A percentile compares a stretch with the other conserved stretches of the same genome.
Evolutionary conservation across 2,113 vertebrate genomes (phyloP).

Genomic region (Clinocottus analis): DNA sequence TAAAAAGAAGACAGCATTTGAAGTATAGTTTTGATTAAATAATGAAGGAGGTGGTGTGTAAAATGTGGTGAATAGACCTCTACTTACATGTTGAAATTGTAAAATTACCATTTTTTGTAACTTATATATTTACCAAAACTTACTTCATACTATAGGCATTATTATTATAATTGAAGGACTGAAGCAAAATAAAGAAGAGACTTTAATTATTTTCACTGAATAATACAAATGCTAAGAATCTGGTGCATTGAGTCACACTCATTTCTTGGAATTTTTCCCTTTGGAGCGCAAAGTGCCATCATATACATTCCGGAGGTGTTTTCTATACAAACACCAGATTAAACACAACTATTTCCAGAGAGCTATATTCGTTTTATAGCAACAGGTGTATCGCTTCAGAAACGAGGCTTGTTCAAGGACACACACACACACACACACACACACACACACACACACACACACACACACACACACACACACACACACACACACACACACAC

Average conservation of each 20-base stretch:
- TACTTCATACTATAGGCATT: not conserved
- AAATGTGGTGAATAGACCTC: not conserved
- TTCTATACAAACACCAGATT: slow-evolving; percentile 52
- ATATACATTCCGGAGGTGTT: slow-evolving; percentile 39
- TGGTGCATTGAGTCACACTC: not conserved
- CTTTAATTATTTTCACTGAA: not conserved
- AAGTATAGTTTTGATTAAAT: not conserved
- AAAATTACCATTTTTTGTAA: not conserved
- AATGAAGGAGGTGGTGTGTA: not conserved
- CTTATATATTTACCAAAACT: not conserved
- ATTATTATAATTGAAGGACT: not conserved
- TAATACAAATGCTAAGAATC: not conserved
- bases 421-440: slow-evolving; percentile 46
- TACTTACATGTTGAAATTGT: not conserved
- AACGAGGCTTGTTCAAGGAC: slow-evolving; percentile 30
- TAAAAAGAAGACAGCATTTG: not conserved
- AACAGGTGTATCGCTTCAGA: slow-evolving; percentile 65
- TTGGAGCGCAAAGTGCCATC: not conserved
- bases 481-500: slow-evolving; percentile 51
- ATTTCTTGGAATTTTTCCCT: not conserved
- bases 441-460: slow-evolving; percentile 41
- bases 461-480: slow-evolving; percentile 50
- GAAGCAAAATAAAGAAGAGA: not conserved
- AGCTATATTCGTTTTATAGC: slow-evolving; percentile 18
- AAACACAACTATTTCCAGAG: slow-evolving; percentile 10